Conservation (phyloP, 2,113 vertebrate species). For the Myotis yumanensis region DNA sequence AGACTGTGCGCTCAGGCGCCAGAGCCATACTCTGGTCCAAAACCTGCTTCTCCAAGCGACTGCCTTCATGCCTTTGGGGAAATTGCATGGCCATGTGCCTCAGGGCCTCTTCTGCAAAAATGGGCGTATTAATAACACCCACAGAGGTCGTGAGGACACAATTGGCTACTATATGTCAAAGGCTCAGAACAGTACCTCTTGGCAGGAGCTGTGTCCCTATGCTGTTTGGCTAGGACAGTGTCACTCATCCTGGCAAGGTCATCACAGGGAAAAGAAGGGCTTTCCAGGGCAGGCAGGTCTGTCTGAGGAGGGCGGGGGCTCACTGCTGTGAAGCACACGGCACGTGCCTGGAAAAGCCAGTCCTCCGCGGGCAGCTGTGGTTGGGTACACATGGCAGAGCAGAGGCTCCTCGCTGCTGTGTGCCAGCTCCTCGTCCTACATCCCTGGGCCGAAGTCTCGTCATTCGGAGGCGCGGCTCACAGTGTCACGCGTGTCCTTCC, state of each 20-base stretch:
- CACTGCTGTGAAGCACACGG: background rate
- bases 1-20: fast-evolving
- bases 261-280: background rate
- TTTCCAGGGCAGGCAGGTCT: background rate
- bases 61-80: background rate
- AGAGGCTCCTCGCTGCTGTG: background rate
- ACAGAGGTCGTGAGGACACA: background rate
- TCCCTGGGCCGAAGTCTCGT: background rate
- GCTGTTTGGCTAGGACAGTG: background rate
- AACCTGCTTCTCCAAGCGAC: background rate
- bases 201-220: background rate
- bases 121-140: background rate
- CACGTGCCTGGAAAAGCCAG: background rate
- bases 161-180: background rate
- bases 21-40: background rate
- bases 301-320: background rate
- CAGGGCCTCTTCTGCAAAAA: background rate
- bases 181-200: background rate
- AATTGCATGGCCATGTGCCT: background rate
- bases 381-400: background rate
- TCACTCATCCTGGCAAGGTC: background rate
- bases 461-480: background rate
- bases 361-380: fast-evolving
- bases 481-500: background rate
- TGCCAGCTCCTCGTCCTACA: background rate